Evolutionary conservation across 1,140 invertebrate genomes (phyloP).

Genomic region (Panulirus ornatus): DNA sequence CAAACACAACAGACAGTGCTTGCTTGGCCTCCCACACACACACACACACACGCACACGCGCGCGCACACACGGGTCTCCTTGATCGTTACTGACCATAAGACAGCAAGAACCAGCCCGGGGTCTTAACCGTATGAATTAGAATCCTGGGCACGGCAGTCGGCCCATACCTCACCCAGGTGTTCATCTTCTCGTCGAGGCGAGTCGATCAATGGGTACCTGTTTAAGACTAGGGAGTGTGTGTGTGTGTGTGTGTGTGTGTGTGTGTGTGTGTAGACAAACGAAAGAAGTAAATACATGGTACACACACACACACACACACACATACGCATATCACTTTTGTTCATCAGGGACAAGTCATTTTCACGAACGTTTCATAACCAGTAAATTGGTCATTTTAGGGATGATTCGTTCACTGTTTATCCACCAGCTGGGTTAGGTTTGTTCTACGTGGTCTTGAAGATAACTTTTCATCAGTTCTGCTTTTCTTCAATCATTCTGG

Average conservation of each 20-base stretch:
- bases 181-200: no score
- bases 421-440: neutral
- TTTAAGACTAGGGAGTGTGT: no score
- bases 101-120: neutral
- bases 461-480: neutral
- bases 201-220: no score
- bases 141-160: no score
- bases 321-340: neutral
- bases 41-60: neutral
- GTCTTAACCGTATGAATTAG: neutral
- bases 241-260: no score
- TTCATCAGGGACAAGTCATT: neutral
- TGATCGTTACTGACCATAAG: neutral
- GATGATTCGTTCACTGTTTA: neutral
- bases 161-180: no score
- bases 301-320: slow-evolving; percentile 1
- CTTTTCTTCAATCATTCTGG: neutral
- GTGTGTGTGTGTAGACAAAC: neutral
- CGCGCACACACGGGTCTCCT: neutral
- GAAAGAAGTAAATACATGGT: no score
- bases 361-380: neutral
- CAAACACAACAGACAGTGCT: no score
- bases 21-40: no score
- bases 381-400: neutral
- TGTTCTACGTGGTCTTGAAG: neutral